Conservation (phyloP, 2,113 vertebrate species). For the Calidris pygmaea region DNA sequence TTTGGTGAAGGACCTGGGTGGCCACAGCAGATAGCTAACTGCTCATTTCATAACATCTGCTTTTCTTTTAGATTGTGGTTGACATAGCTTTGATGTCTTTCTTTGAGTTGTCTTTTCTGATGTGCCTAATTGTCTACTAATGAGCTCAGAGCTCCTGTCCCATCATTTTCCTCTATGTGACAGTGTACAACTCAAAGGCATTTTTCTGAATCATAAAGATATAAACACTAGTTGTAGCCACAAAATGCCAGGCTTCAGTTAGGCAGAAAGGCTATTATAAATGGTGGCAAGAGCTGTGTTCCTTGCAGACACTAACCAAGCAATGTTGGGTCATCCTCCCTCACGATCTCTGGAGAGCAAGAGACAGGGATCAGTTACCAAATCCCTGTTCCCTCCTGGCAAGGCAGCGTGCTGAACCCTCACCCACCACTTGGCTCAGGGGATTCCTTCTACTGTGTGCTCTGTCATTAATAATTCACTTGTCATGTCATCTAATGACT, state of each 20-base stretch:
- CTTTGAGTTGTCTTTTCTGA: background rate
- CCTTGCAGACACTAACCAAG: background rate
- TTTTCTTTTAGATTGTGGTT: background rate
- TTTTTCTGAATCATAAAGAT: background rate
- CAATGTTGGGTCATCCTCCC: background rate
- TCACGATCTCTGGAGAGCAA: background rate
- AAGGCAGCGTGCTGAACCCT: background rate
- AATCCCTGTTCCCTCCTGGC: background rate
- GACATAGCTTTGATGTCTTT: background rate
- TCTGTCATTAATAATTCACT: constrained; percentile 48
- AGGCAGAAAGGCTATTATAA: background rate
- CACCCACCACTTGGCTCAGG: background rate
- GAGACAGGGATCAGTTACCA: background rate
- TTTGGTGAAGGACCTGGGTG: background rate
- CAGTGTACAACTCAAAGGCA: background rate
- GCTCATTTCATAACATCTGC: background rate
- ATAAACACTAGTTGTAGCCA: background rate
- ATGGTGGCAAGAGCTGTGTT: background rate
- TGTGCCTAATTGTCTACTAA: background rate
- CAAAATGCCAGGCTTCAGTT: background rate
- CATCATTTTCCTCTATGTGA: background rate
- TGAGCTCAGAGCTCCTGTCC: background rate
- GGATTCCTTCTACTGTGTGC: background rate
- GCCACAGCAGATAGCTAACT: background rate
- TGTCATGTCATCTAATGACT: constrained; percentile 12